Base-by-base conservation (phyloP, 2,113 vertebrate species). In the Rostratula benghalensis region DNA sequence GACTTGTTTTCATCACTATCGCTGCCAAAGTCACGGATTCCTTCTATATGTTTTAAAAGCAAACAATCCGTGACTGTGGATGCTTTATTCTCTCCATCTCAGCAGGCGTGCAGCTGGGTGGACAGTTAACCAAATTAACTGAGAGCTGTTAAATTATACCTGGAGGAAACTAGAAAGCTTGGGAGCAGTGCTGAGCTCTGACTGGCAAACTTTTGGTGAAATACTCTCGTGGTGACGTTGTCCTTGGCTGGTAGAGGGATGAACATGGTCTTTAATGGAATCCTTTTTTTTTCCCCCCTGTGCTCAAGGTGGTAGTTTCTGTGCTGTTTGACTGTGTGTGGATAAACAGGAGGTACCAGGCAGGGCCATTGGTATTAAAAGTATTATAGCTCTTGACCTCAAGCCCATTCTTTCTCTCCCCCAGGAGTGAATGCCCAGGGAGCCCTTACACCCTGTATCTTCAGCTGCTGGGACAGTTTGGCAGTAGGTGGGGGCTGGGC, bases 1-100 rank as follows among this genome's bases (percentile, higher is more conserved):
- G 81, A 13, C 46, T 50, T 12, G 45, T 13, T 54, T 85, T 61
- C 5, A 4, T 84, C 6, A 1, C 0, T 0, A 9, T 30, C 7
- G 3, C 85, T 96, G 90, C 85, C 85, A 51, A 30, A 74, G 84
- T 80, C 85, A 78, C 1, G 7, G 90, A 83, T 93, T 94, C 85
- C 78, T 89, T 74, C 91, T 90, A 3, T 90, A 30, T 50, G 28
- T 90, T 95, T 95, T 45, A 78, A 85, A 80, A 93, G 78, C 84
- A 95, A 96, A 65, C 74, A 93, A 5, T 70, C 85, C 3, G 2
- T 94, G 88, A 18, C 59, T 67, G 71, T 0, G 9, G 68, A 1
- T 2, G 0, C 46, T 54, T 51, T 17, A 46, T 93, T 86, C 83
- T 70, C 43, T 73, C 13, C 65, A 10, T 48, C 65, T 51, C 70